These are phyloP conservation scores for Pangasius sanitwongsei DNA, from an alignment of 2,797 vertebrate genomes.

Conservation along the genomic window DNA sequence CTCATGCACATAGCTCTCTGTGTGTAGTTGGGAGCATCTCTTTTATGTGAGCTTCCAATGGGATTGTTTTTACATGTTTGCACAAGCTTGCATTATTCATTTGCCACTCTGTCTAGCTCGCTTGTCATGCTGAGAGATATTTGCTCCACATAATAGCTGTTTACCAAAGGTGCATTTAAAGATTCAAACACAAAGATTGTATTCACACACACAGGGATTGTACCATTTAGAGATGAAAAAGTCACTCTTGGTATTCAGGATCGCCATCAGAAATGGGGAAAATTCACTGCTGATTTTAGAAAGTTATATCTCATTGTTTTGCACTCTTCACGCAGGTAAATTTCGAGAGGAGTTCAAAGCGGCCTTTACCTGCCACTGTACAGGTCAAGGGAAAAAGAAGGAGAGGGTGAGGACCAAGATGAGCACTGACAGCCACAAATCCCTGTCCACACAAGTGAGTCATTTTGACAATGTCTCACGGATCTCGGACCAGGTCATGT, in stretches of 20 bases:
- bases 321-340: conserved; percentile 77
- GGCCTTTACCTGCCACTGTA: conserved; percentile 87
- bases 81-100: conserved; percentile 11
- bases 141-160: conserved; percentile 8
- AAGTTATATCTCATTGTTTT: neutral
- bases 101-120: neutral
- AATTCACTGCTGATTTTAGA: neutral
- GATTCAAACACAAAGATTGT: neutral
- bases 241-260: neutral
- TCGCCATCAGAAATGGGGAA: neutral
- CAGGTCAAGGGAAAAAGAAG: conserved; percentile 68
- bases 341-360: conserved; percentile 97
- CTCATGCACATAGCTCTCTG: neutral
- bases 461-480: conserved; percentile 87
- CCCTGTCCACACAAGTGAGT: conserved; percentile 90
- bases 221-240: neutral
- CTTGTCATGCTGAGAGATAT: neutral
- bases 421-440: conserved; percentile 90
- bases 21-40: neutral
- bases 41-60: neutral
- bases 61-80: neutral
- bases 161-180: neutral
- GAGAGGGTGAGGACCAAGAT: conserved; percentile 74
- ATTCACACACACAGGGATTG: no score
- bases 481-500: conserved; percentile 89